Base-by-base conservation (phyloP, 2,113 vertebrate genomes). In the Aegypius monachus region DNA sequence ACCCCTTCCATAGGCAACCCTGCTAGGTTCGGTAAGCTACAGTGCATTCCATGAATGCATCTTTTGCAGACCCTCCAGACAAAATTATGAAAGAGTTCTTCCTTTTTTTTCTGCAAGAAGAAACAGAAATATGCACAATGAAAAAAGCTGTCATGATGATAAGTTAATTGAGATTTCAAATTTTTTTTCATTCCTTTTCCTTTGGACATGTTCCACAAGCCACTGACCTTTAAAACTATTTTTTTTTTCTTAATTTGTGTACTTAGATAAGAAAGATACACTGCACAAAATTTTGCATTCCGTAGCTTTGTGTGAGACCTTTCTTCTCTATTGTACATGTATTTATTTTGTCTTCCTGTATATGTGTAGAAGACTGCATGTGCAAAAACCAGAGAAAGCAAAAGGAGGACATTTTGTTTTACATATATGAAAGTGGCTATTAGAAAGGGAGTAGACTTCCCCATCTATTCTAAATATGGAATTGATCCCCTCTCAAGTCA, bases 131-230 rank as follows among this genome's bases (percentile, higher is more conserved):
- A 58, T 48, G 83, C 81, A 67, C 81, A 74, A 83, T 62, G 45
- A 77, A 96, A 78, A 93, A 93, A 88, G 62, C 90, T 90, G 68
- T 92, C 94, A 88, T 4, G 74, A 91, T 74, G 56, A 86, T 94
- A 93, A 93, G 47, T 93, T 95, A 95, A 95, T 85, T 95, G 87
- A 73, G 45, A 67, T 93, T 94, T 93, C 91, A 88, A 81, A 50
- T 19, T 82, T 80, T 83, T 90, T 67, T 74, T 16, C 27, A 81
- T 95, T 93, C 58, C 58, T 87, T 93, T 77, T 88, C 82, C 19
- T 74, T 78, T 95, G 87, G 81, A 88, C 31, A 45, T 14, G 13
- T 91, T 95, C 68, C 80, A 78, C 53, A 91, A 82, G 80, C 29
- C 50, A 83, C 25, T 91, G 71, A 88, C 66, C 86, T 84, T 83